Base-by-base conservation (phyloP, 2,113 vertebrate genomes). In the Ptilorrhoa leucosticta region DNA sequence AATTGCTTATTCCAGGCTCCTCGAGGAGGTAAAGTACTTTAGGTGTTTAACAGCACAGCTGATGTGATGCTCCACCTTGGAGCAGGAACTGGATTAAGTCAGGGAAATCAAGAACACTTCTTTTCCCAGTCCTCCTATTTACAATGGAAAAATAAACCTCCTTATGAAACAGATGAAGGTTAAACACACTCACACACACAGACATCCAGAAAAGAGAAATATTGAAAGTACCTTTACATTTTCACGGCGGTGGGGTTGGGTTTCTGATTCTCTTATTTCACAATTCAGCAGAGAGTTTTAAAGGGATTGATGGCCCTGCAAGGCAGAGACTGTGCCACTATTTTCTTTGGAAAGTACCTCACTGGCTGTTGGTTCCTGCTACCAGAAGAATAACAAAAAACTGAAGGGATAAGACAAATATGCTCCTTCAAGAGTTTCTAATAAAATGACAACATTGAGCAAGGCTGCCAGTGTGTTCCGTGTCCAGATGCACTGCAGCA, bases 201-300 rank as follows among this genome's bases (percentile, higher is more conserved):
- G 18, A 84, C 8, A 73, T 33, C n/a, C 24, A 91, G n/a, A 80
- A 71, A 83, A 81, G 33, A 90, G 80, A 95, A 90, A 92, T 92
- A 80, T 56, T 75, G 57, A 81, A 86, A 83, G 28, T 78, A 86
- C 75, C 54, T 81, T 95, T n/a, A 87, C 56, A 68, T 93, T 92
- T 90, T 81, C 82, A 68, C 31, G 64, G 53, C 0, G 0, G 15
- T 75, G 53, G 48, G 13, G 12, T 76, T 93, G 79, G 48, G 15
- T 93, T 89, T 82, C 76, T 79, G 53, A 88, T 93, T 90, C 87
- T 93, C 58, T 85, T 87, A 88, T 93, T 90, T 96, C 92, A 94
- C 45, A 81, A 11, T 40, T 64, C 53, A 75, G 71, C 60, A 87
- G 72, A 89, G 44, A 60, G 73, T 68, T 78, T 86, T 66, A 90